Percentiles rank a stretch among this genome's conserved stretches.
Conservation (phyloP, 2,797 vertebrate genomes). For the Orestias chungarensis region DNA sequence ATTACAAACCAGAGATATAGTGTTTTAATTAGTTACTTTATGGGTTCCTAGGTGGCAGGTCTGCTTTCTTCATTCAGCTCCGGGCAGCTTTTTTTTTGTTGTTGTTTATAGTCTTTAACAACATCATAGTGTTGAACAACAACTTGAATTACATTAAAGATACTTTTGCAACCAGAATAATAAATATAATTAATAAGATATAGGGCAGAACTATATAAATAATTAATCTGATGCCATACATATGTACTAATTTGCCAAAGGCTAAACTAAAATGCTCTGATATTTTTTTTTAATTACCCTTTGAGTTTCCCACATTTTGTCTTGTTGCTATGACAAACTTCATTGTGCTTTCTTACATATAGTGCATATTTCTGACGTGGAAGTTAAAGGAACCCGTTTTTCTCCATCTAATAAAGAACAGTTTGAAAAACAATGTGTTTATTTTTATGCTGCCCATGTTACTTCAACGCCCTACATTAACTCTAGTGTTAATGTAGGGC, state of each 20-base stretch:
- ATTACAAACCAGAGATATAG: conserved; percentile 12
- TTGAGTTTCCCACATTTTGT: background rate
- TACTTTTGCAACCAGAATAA: background rate
- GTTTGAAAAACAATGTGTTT: background rate
- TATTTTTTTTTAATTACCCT: background rate
- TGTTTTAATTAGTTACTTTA: conserved; percentile 13
- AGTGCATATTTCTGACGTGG: background rate
- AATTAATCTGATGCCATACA: too few relatives aligned
- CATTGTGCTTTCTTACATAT: background rate
- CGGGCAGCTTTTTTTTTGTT: background rate
- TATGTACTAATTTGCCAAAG: background rate
- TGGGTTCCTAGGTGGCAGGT: background rate
- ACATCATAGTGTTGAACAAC: background rate
- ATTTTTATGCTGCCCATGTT: background rate
- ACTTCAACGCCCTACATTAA: background rate
- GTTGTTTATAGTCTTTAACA: conserved; percentile 4
- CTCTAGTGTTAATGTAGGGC: too few relatives aligned
- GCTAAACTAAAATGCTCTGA: background rate
- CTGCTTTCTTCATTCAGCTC: background rate
- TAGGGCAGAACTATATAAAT: background rate
- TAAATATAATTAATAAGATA: background rate
- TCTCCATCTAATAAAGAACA: background rate
- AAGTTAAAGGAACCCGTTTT: background rate
- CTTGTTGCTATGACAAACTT: background rate
- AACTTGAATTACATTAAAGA: background rate